Percentiles rank a stretch among this genome's conserved stretches.
Evolutionary conservation across 1,140 invertebrate genomes (phyloP).

Genomic region (Formica exsecta): DNA sequence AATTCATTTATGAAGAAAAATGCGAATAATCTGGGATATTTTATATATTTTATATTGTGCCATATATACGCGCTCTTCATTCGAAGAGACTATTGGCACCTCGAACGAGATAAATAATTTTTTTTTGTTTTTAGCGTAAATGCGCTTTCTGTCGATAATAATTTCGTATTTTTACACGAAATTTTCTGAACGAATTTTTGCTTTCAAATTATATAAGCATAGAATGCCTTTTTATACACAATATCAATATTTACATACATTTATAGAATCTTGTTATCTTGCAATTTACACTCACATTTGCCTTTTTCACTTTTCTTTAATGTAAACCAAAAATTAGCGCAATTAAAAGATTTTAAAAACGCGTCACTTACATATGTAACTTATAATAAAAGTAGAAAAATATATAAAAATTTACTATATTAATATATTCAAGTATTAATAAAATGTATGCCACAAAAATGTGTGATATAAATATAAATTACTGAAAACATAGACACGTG

Average conservation of each 20-base stretch:
- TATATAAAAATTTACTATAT: not conserved
- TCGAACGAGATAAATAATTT: not conserved
- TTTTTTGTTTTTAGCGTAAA: slow-evolving; percentile 46
- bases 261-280: slow-evolving; percentile 12
- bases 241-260: not conserved
- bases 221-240: slow-evolving; percentile 10
- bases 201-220: slow-evolving; percentile 22
- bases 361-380: not conserved
- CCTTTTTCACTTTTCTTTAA: not conserved
- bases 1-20: not conserved
- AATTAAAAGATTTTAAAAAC: not conserved
- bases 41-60: not conserved
- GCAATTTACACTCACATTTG: not conserved
- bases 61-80: not conserved
- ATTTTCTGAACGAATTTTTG: slow-evolving; percentile 28
- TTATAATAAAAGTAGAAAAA: slow-evolving; percentile 2
- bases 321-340: not conserved
- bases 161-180: slow-evolving; percentile 34
- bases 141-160: slow-evolving; percentile 33
- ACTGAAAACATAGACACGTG: not conserved
- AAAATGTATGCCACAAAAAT: not conserved
- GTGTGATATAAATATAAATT: not conserved
- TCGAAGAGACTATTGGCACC: not conserved
- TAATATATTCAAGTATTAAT: not conserved
- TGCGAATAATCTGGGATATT: not conserved